Evolutionary conservation across 23 tunicate genomes (phyloP).

Genomic region (Clavelina lepadiformis): DNA sequence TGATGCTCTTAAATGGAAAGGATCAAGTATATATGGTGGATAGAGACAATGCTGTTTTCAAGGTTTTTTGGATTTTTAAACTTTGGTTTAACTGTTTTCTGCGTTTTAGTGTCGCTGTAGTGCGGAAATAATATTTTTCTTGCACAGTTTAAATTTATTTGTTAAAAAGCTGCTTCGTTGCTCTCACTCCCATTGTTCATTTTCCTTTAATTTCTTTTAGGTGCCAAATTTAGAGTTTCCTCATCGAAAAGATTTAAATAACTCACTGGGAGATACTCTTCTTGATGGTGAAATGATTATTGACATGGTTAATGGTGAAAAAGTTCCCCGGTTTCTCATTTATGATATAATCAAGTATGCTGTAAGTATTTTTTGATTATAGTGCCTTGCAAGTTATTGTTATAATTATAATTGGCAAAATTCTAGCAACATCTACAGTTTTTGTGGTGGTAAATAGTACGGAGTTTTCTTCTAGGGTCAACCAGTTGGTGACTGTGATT

Average conservation of each 20-base stretch:
- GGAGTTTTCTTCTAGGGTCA: conserved; percentile 69
- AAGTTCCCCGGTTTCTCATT: conserved; percentile 84
- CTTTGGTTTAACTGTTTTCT: background rate
- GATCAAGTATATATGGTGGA: conserved; percentile 92
- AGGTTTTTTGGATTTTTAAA: conserved; percentile 25
- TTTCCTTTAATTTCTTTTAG: conserved; percentile 19
- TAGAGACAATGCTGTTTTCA: conserved; percentile 90
- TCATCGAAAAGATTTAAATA: conserved; percentile 62
- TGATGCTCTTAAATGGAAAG: conserved; percentile 84
- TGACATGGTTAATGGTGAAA: conserved; percentile 70
- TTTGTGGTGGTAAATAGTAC: no score
- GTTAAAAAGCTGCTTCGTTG: no score
- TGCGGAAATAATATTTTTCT: background rate
- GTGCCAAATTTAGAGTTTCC: conserved; percentile 68
- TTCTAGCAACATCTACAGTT: background rate
- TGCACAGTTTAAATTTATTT: no score
- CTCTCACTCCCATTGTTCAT: background rate
- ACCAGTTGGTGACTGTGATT: conserved; percentile 96
- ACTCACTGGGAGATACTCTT: conserved; percentile 60
- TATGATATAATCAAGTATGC: conserved; percentile 84
- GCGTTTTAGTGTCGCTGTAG: background rate
- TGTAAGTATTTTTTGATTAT: conserved; percentile 17
- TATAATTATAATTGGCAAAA: background rate
- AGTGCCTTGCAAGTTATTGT: background rate
- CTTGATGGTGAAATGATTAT: conserved; percentile 94